phyloP scores from a whole-genome alignment of 2,797 vertebrate species.

The Galaxias olidus region DNA sequence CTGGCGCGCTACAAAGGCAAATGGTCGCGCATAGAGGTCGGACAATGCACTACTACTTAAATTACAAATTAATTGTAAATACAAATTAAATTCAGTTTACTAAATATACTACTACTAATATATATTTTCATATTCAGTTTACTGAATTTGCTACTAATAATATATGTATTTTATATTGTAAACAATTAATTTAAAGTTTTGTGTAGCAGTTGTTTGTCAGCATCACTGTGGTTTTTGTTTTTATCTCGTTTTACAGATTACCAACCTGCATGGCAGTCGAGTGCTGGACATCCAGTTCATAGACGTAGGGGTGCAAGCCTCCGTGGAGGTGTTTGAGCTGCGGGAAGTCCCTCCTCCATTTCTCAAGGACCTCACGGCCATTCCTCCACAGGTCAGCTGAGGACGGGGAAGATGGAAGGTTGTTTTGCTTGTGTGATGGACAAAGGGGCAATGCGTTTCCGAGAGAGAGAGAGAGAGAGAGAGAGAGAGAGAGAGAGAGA shows the following conservation, averaged over 20 bases:
- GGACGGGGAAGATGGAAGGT: not conserved
- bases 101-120: too few species aligned
- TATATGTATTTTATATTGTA: too few species aligned
- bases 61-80: too few species aligned
- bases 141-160: too few species aligned
- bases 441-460: not conserved
- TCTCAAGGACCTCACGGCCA: conserved; percentile 82
- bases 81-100: too few species aligned
- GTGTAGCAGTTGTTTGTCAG: too few species aligned
- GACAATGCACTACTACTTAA: conserved; percentile 26
- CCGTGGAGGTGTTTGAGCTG: conserved; percentile 91
- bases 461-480: too few species aligned
- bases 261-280: conserved; percentile 89
- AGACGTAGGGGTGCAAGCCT: conserved; percentile 87
- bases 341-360: conserved; percentile 87
- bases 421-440: conserved; percentile 6
- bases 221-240: not conserved
- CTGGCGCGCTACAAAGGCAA: conserved; percentile 91
- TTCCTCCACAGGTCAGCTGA: conserved; percentile 89
- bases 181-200: too few species aligned
- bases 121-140: too few species aligned
- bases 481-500: too few species aligned
- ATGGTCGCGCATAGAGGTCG: conserved; percentile 95
- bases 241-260: conserved; percentile 77
- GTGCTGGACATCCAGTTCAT: conserved; percentile 91